A percentile compares a stretch with the other conserved stretches of the same genome.
Evolutionary conservation across 2,888 invertebrate species (phyloP).

Genomic region (Cybosia mesomella): DNA sequence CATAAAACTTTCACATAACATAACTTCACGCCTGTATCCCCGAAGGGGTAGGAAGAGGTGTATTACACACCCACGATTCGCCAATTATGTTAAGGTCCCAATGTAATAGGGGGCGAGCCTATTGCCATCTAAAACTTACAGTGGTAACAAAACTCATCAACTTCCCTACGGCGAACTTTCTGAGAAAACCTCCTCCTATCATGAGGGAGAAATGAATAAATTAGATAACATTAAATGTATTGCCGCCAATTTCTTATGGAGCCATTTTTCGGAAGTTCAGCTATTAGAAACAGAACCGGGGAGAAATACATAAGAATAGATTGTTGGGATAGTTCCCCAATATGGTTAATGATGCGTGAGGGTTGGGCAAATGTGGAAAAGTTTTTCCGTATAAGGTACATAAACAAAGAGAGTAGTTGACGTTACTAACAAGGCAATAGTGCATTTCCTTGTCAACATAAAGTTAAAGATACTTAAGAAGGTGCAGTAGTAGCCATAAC

Average conservation of each 20-base stretch:
- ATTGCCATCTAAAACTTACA: slow-evolving; percentile 59
- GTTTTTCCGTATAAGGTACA: neutral
- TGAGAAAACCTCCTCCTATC: slow-evolving; percentile 47
- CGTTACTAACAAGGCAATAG: neutral
- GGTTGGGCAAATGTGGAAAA: neutral
- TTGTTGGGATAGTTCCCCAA: slow-evolving; percentile 8
- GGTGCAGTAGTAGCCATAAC: neutral
- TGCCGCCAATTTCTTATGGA: slow-evolving; percentile 49
- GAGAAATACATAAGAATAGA: slow-evolving; percentile 6
- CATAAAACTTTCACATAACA: slow-evolving; percentile 58
- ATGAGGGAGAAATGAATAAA: slow-evolving; percentile 53
- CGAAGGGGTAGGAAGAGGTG: too few relatives aligned
- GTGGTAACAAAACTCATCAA: slow-evolving; percentile 40
- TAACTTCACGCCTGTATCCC: too few relatives aligned
- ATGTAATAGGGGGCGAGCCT: too few relatives aligned
- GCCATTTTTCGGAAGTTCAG: slow-evolving; percentile 37
- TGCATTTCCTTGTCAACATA: too few relatives aligned
- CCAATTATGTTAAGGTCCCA: too few relatives aligned
- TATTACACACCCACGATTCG: too few relatives aligned
- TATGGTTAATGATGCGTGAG: slow-evolving; percentile 16
- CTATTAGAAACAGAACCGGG: slow-evolving; percentile 32
- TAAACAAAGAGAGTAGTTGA: neutral
- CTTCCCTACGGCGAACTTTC: slow-evolving; percentile 49
- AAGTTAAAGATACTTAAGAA: too few relatives aligned
- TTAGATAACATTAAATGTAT: slow-evolving; percentile 60